These are phyloP conservation scores for Amphiura filiformis DNA, from an alignment of 35 echinoderm and acorn worm genomes.

Conservation along the genomic window DNA sequence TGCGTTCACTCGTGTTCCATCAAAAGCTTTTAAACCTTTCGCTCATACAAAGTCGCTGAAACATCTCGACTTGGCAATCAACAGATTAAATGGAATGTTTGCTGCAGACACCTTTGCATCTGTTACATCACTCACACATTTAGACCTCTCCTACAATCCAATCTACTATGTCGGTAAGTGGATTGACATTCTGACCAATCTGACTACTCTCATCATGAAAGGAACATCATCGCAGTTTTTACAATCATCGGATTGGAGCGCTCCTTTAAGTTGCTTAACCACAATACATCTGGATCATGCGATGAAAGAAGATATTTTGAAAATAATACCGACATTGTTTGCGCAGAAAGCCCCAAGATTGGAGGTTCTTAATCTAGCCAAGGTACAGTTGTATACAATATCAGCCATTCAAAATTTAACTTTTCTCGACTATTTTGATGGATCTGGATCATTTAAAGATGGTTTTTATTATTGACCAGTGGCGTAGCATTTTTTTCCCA, in stretches of 20 bases:
- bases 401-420: neutral
- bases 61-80: neutral
- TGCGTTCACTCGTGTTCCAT: neutral
- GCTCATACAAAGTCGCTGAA: neutral
- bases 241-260: neutral
- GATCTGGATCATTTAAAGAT: neutral
- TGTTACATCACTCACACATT: neutral
- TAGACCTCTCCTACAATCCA: neutral
- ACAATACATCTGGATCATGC: neutral
- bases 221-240: neutral
- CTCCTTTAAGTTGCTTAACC: neutral
- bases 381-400: neutral
- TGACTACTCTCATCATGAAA: neutral
- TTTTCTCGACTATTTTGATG: neutral
- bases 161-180: neutral
- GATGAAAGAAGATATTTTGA: neutral
- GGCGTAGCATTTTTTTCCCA: neutral
- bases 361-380: neutral
- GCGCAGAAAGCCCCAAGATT: neutral
- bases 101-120: neutral
- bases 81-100: neutral
- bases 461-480: neutral
- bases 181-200: neutral
- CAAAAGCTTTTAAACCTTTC: neutral
- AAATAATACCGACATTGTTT: neutral